phyloP scores from a whole-genome alignment of 2,888 invertebrate genomes.

The Megamerina dolium region DNA sequence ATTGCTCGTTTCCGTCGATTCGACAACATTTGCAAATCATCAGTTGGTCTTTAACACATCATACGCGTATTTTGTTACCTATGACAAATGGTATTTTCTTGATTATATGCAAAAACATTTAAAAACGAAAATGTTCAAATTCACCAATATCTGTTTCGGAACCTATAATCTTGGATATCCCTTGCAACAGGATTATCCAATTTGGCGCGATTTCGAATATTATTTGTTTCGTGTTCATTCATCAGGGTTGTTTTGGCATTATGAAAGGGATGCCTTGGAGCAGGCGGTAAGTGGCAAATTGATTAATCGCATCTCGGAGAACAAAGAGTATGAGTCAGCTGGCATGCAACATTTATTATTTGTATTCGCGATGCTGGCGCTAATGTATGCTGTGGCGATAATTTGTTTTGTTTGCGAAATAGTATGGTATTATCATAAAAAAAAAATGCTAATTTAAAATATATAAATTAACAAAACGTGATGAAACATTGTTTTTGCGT shows the following conservation, averaged over 20 bases:
- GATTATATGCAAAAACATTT: conserved; percentile 30
- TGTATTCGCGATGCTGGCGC: too few species aligned
- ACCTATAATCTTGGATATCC: conserved; percentile 24
- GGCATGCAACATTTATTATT: too few species aligned
- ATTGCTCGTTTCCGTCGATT: conserved; percentile 29
- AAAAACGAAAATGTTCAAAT: conserved; percentile 28
- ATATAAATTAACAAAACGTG: too few species aligned
- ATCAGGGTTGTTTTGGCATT: conserved; percentile 30
- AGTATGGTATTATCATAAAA: too few species aligned
- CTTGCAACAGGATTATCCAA: conserved; percentile 12
- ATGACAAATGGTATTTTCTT: conserved; percentile 36
- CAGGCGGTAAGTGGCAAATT: conserved; percentile 28
- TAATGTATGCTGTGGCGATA: too few species aligned
- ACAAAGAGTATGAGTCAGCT: conserved; percentile 27
- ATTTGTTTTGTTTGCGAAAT: too few species aligned
- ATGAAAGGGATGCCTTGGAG: conserved; percentile 28
- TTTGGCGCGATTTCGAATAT: conserved; percentile 23
- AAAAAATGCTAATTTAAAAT: too few species aligned
- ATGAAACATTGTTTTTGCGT: too few species aligned
- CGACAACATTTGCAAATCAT: conserved; percentile 29
- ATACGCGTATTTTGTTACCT: conserved; percentile 34
- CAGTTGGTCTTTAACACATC: conserved; percentile 23
- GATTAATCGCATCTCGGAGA: conserved; percentile 24
- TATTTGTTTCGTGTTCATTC: conserved; percentile 32
- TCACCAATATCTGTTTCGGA: conserved; percentile 38